These are phyloP conservation scores for Porites evermanni DNA, from an alignment of 92 coral and sea anemone species.

Conservation along the genomic window DNA sequence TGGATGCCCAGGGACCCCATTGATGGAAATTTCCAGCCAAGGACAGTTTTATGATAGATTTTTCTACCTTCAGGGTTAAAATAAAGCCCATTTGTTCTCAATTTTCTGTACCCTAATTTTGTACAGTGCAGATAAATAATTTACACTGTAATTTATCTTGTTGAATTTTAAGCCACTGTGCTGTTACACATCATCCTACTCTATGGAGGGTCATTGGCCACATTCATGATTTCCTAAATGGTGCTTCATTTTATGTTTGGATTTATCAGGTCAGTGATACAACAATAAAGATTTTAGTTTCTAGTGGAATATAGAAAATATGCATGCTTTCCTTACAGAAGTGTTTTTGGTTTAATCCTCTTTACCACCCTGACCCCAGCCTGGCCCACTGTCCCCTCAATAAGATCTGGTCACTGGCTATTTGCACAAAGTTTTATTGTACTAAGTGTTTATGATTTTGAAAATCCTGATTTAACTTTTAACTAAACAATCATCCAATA, in stretches of 20 bases:
- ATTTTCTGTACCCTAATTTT: too few relatives aligned
- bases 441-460: neutral
- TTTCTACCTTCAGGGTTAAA: too few relatives aligned
- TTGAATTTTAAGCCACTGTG: slow-evolving; percentile 74
- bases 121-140: neutral
- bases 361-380: neutral
- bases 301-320: neutral
- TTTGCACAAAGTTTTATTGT: too few relatives aligned
- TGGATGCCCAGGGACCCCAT: too few relatives aligned
- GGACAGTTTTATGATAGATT: too few relatives aligned
- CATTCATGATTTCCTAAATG: slow-evolving; percentile 76
- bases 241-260: slow-evolving; percentile 80
- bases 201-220: slow-evolving; percentile 79
- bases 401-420: too few relatives aligned
- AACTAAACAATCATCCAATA: neutral
- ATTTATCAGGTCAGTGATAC: slow-evolving; percentile 72
- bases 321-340: neutral
- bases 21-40: too few relatives aligned
- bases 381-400: neutral
- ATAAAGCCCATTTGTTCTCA: too few relatives aligned
- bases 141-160: neutral
- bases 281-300: neutral
- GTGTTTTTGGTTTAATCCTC: neutral
- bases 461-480: neutral
- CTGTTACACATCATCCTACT: slow-evolving; percentile 77